Evolutionary conservation across 2,888 invertebrate genomes (phyloP).

Genomic region (Augochlorella aurata): DNA sequence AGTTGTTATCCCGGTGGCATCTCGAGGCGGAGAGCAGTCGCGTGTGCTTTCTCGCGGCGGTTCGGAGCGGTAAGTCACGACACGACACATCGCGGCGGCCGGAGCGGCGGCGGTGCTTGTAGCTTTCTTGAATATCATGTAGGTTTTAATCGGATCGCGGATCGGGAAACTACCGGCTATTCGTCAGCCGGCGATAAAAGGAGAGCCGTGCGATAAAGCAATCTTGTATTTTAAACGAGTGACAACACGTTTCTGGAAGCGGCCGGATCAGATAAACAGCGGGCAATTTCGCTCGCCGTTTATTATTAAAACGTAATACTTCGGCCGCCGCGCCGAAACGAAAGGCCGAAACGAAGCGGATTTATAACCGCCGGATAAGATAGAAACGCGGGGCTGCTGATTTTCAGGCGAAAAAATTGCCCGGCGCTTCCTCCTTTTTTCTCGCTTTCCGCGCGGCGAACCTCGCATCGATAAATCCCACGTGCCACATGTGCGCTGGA

Average conservation of each 20-base stretch:
- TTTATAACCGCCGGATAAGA: neutral
- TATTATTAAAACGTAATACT: slow-evolving; percentile 1
- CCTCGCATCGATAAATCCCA: slow-evolving; percentile 3
- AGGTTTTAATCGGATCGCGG: neutral
- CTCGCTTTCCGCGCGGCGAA: neutral
- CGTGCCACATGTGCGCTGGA: no score
- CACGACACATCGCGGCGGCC: no score
- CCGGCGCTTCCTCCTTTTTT: neutral
- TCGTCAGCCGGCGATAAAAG: neutral
- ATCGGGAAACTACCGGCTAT: neutral
- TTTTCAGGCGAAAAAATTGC: neutral
- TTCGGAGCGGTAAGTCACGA: neutral
- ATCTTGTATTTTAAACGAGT: slow-evolving; percentile 10
- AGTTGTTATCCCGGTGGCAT: neutral
- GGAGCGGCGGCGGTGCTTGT: neutral
- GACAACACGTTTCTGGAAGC: neutral
- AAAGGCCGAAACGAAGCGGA: neutral
- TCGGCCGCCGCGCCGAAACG: neutral
- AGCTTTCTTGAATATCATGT: neutral
- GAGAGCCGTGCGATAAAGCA: neutral
- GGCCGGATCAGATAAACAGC: neutral
- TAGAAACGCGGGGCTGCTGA: neutral
- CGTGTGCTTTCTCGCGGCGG: neutral
- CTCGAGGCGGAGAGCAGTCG: neutral
- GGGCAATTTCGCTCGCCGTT: neutral